phyloP scores from a whole-genome alignment of 2,797 vertebrate species.

The Danio tinwini region DNA sequence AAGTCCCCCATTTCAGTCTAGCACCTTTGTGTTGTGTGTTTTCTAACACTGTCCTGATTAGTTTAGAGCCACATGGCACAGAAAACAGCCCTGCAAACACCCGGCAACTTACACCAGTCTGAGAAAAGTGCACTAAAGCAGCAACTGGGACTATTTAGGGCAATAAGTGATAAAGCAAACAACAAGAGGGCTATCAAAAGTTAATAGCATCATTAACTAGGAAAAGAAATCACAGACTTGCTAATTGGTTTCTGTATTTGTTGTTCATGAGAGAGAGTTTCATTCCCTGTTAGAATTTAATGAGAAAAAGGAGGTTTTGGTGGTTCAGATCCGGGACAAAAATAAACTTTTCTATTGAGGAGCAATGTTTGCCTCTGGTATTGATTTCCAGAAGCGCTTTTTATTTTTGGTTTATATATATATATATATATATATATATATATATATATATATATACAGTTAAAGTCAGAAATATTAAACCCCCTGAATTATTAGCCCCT shows the following conservation, averaged over 20 bases:
- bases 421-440: too few species aligned
- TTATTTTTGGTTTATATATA: too few species aligned
- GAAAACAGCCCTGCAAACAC: slow-evolving; percentile 34
- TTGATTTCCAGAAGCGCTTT: not conserved
- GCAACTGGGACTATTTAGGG: slow-evolving; percentile 44
- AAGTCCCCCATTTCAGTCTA: slow-evolving; percentile 20
- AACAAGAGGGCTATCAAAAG: slow-evolving; percentile 53
- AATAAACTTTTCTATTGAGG: too few species aligned
- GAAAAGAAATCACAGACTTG: slow-evolving; percentile 58
- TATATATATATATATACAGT: too few species aligned
- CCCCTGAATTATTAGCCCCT: too few species aligned
- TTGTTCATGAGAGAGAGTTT: slow-evolving; percentile 28
- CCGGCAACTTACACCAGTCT: slow-evolving; percentile 30
- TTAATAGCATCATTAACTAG: slow-evolving; percentile 60
- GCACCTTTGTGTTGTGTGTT: slow-evolving; percentile 30
- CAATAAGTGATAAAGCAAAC: slow-evolving; percentile 55
- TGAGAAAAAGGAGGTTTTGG: slow-evolving; percentile 39
- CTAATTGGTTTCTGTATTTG: slow-evolving; percentile 63
- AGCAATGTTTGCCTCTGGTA: not conserved
- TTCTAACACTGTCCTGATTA: slow-evolving; percentile 41
- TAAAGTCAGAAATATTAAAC: too few species aligned
- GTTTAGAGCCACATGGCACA: slow-evolving; percentile 43
- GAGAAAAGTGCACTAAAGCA: slow-evolving; percentile 45
- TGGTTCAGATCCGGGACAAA: not conserved
- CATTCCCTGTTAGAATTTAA: slow-evolving; percentile 49